Evolutionary conservation across 2,797 vertebrate genomes (phyloP).

Genomic region (Gila robusta): DNA sequence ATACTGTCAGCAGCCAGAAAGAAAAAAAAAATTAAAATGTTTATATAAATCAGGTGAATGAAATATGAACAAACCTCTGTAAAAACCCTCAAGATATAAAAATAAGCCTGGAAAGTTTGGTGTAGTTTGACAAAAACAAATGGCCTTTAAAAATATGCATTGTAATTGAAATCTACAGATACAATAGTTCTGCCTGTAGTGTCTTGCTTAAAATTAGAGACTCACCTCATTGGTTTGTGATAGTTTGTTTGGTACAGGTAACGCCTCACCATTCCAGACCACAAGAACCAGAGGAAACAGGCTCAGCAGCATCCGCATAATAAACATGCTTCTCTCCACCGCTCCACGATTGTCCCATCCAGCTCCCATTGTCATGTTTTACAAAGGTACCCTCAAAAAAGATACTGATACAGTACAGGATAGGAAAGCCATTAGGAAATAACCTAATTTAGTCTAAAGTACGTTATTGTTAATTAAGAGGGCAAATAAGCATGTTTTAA

Average conservation of each 20-base stretch:
- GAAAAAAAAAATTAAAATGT: too few species aligned
- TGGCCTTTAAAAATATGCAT: background rate
- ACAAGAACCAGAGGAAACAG: slow-evolving; percentile 62
- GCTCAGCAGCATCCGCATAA: slow-evolving; percentile 50
- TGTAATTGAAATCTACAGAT: background rate
- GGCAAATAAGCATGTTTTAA: background rate
- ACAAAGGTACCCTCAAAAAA: slow-evolving; percentile 39
- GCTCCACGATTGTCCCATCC: slow-evolving; percentile 29
- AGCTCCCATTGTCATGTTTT: slow-evolving; percentile 46
- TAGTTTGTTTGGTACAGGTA: slow-evolving; percentile 55
- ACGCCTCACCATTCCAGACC: slow-evolving; percentile 34
- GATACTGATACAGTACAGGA: slow-evolving; percentile 44
- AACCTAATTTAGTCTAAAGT: slow-evolving; percentile 19
- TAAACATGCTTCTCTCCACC: slow-evolving; percentile 31
- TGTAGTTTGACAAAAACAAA: background rate
- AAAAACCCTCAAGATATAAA: background rate
- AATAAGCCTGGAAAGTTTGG: background rate
- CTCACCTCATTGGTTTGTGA: slow-evolving; percentile 66
- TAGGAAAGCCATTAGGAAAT: slow-evolving; percentile 48
- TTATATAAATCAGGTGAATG: background rate
- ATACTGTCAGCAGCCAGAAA: background rate
- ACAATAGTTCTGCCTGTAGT: background rate
- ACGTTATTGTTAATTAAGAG: background rate
- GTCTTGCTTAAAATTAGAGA: background rate
- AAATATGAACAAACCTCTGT: background rate